These are phyloP conservation scores for Sarcophaga variegata DNA, from an alignment of 2,888 invertebrate species.

Conservation along the genomic window DNA sequence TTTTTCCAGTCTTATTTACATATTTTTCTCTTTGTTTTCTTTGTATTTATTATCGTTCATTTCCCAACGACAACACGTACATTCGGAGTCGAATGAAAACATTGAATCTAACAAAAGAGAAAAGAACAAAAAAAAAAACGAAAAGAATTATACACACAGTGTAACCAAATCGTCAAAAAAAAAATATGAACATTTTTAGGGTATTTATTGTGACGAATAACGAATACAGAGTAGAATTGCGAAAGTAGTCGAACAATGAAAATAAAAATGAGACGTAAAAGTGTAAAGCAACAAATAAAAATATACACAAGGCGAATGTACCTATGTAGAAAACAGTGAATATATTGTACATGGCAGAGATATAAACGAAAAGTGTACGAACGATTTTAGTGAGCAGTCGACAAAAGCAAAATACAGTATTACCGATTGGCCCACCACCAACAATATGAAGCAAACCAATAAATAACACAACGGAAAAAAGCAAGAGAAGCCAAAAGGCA, in stretches of 20 bases:
- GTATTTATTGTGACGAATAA: conserved; percentile 28
- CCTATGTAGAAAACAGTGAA: conserved; percentile 13
- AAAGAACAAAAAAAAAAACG: conserved; percentile 21
- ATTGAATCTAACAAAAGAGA: conserved; percentile 1
- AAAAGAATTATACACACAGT: conserved; percentile 28
- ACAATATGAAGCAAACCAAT: conserved; percentile 1
- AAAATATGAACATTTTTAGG: not conserved
- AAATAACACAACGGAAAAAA: not conserved
- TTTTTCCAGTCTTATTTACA: not conserved
- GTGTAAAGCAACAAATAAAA: conserved; percentile 8
- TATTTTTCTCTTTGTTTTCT: not conserved
- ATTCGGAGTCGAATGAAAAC: conserved; percentile 34
- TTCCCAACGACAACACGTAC: conserved; percentile 53
- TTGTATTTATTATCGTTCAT: conserved; percentile 38
- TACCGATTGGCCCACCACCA: conserved; percentile 57
- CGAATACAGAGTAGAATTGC: conserved; percentile 45
- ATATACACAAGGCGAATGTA: not conserved
- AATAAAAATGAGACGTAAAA: not conserved
- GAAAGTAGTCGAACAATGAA: conserved; percentile 31
- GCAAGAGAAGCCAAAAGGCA: conserved; percentile 7
- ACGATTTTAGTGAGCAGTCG: not conserved
- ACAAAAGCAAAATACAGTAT: conserved; percentile 49
- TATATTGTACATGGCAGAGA: conserved; percentile 33
- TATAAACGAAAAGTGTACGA: conserved; percentile 35
- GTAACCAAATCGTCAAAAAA: conserved; percentile 45